Base-by-base conservation (phyloP, 2,888 invertebrate genomes). In the Iselma pallidipennis region DNA sequence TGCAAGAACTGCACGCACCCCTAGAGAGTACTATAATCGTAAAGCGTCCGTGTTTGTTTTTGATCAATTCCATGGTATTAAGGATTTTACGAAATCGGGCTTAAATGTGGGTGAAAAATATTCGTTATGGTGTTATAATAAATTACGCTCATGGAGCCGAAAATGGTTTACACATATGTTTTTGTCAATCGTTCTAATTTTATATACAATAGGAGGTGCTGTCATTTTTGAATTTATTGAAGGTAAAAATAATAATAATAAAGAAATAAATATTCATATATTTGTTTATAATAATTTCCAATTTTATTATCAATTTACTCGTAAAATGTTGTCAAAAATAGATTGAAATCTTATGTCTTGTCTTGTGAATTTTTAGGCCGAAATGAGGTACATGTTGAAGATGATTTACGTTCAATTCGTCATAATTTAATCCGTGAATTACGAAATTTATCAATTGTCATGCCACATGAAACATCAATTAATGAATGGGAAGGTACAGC, bases 91-190 rank as follows among this genome's bases (percentile, higher is more conserved):
- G 0, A 93, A 91, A 75, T 89, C 90, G 58, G 94, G 94, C 23
- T 82, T 94, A 67, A 92, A 92, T 80, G 88, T 89, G 33, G 94
- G 94, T 62, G 94, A 94, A 80, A 93, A 92, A 78, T 86, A 88
- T 62, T 91, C 91, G 0, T 91, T 89, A 71, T 92, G 91, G 87
- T 82, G 92, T 65, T 92, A 92, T 77, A 89, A 89, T 67, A 92
- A 90, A 83, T 84, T 94, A 66, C 88, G 90, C 75, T 83, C 87
- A 57, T 88, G 89, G 83, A 94, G 94, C 1, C 89, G 87, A 74
- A 88, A 87, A 76, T 95, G 95, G 94, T 94, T 95, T 78, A 95
- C 95, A 37, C 95, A 95, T 81, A 88, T 94, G 64, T 94, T 94
- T 80, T 85, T 96, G 74, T 87, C 91, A 72, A 78, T 92, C 71